Evolutionary conservation across 2,888 invertebrate genomes (phyloP).

Genomic region (Apodemia zela): DNA sequence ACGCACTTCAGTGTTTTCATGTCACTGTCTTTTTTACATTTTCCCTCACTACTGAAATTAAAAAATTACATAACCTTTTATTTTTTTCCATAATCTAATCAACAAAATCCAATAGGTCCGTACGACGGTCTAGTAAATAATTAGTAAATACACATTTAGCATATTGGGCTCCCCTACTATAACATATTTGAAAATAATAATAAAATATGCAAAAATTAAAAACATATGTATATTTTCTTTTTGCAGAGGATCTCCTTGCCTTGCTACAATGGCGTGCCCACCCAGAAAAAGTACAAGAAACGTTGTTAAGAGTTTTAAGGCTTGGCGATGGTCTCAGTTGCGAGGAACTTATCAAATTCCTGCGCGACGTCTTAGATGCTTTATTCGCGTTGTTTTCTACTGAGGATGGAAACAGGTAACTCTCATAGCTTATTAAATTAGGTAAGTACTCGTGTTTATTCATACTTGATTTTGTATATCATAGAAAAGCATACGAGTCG

Average conservation of each 20-base stretch:
- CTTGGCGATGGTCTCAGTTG: constrained; percentile 90
- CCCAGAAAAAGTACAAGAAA: constrained; percentile 92
- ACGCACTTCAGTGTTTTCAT: too few relatives aligned
- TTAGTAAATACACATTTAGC: too few relatives aligned
- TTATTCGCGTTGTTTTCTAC: constrained; percentile 96
- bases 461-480: background rate
- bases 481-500: constrained; percentile 5
- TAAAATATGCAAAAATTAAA: too few relatives aligned
- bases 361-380: constrained; percentile 96
- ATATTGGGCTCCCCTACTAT: too few relatives aligned
- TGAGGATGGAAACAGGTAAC: constrained; percentile 89
- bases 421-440: background rate
- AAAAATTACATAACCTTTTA: too few relatives aligned
- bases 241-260: constrained; percentile 90
- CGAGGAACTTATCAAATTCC: constrained; percentile 96
- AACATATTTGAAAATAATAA: too few relatives aligned
- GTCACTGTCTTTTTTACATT: too few relatives aligned
- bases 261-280: constrained; percentile 95
- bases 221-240: constrained; percentile 1
- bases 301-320: constrained; percentile 88
- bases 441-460: too few relatives aligned
- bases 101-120: too few relatives aligned
- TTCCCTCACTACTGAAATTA: too few relatives aligned
- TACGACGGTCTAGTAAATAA: too few relatives aligned
- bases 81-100: too few relatives aligned